Evolutionary conservation across 2,888 invertebrate genomes (phyloP).

Genomic region (Lasioglossum leucozonium): DNA sequence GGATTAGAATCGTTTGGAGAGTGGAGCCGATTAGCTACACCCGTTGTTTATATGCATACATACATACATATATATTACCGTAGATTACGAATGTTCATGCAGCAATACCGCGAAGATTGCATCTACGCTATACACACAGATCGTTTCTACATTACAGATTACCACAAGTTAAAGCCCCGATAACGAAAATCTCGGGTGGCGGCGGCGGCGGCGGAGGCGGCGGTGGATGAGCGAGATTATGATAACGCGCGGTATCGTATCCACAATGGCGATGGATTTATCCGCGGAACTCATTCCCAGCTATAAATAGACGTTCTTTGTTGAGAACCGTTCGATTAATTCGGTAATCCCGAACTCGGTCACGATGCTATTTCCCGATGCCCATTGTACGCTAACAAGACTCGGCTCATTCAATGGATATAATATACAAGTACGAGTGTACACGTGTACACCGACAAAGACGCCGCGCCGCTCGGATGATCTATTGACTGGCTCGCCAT

Average conservation of each 20-base stretch:
- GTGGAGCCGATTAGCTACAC: too few species aligned
- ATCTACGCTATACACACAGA: neutral
- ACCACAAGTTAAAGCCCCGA: neutral
- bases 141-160: neutral
- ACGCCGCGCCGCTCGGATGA: neutral
- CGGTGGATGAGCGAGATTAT: slow-evolving; percentile 23
- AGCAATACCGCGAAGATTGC: neutral
- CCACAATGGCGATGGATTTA: slow-evolving; percentile 22
- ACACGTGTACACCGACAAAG: neutral
- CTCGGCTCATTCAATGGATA: slow-evolving; percentile 35
- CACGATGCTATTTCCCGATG: slow-evolving; percentile 44
- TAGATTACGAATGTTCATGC: too few species aligned
- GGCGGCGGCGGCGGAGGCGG: too few species aligned
- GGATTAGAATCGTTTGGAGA: neutral
- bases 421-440: slow-evolving; percentile 24
- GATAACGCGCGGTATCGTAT: slow-evolving; percentile 16
- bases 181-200: neutral
- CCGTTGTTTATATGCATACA: too few species aligned
- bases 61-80: too few species aligned
- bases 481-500: slow-evolving; percentile 24
- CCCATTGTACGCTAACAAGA: slow-evolving; percentile 38
- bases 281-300: slow-evolving; percentile 25
- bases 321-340: slow-evolving; percentile 48
- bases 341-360: slow-evolving; percentile 43
- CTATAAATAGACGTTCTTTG: slow-evolving; percentile 43